A percentile compares a stretch with the other conserved stretches of the same genome.
Conservation (phyloP, 1,140 invertebrate genomes). For the Drosophila subobscura region DNA sequence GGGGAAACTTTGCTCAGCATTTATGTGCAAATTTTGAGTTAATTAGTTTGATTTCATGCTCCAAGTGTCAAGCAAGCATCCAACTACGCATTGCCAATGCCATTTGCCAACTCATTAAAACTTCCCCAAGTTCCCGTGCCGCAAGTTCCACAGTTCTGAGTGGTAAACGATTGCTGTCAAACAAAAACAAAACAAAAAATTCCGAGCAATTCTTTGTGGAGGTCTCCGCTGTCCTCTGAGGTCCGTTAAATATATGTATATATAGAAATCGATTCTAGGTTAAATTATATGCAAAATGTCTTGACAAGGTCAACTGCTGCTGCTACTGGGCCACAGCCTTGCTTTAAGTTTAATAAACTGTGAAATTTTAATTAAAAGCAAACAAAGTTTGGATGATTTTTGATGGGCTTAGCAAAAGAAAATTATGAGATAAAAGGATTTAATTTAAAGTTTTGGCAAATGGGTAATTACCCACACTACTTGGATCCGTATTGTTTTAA, state of each 20-base stretch:
- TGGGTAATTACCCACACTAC: background rate
- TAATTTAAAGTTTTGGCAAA: background rate
- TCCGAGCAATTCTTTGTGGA: slow-evolving; percentile 18
- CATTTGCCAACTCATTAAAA: slow-evolving; percentile 61
- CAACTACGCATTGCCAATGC: slow-evolving; percentile 56
- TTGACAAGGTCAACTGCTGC: slow-evolving; percentile 7
- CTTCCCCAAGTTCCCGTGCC: slow-evolving; percentile 27
- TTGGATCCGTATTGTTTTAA: too few relatives aligned
- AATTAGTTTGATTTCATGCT: slow-evolving; percentile 70
- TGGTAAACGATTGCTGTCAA: slow-evolving; percentile 40
- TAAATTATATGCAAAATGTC: slow-evolving; percentile 17
- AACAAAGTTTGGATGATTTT: background rate
- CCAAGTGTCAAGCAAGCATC: slow-evolving; percentile 39
- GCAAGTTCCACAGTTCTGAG: slow-evolving; percentile 8
- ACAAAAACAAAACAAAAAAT: slow-evolving; percentile 42
- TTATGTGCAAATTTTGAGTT: slow-evolving; percentile 53
- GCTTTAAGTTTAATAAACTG: slow-evolving; percentile 20
- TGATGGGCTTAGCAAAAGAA: background rate
- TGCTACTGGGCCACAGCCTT: background rate
- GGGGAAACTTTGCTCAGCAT: slow-evolving; percentile 37
- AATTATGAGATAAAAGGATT: slow-evolving; percentile 4
- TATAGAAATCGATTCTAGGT: slow-evolving; percentile 15
- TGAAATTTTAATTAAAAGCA: slow-evolving; percentile 30
- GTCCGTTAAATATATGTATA: background rate
- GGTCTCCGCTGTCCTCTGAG: slow-evolving; percentile 5